Evolutionary conservation across 2,888 invertebrate genomes (phyloP).

Genomic region (Spisula subtruncata): DNA sequence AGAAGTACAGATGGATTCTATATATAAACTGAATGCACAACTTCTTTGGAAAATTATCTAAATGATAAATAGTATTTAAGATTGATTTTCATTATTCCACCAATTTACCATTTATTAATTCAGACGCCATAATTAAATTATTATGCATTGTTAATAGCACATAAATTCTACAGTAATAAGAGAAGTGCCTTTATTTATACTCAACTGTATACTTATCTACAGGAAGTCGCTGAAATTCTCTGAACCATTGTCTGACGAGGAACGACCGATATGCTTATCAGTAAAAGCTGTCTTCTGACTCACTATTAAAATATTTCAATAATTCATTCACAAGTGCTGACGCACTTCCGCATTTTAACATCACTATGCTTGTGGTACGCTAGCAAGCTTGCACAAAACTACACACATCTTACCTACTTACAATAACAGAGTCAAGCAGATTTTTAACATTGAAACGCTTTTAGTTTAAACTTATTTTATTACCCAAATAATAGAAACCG

Average conservation of each 20-base stretch:
- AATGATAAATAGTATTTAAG: no score
- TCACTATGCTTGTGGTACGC: neutral
- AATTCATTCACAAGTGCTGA: neutral
- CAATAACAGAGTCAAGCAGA: neutral
- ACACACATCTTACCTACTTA: neutral
- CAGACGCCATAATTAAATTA: no score
- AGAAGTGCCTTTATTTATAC: neutral
- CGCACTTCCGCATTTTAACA: neutral
- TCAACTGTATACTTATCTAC: neutral
- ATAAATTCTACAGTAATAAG: neutral
- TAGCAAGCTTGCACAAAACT: neutral
- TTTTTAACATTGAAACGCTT: neutral
- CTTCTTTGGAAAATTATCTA: no score
- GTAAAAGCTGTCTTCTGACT: neutral
- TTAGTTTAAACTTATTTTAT: no score
- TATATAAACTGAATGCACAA: no score
- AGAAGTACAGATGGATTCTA: no score
- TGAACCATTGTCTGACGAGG: neutral
- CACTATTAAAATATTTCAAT: neutral
- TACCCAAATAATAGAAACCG: no score
- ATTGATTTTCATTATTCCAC: no score
- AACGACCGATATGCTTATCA: neutral
- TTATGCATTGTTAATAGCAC: neutral
- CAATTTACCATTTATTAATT: no score
- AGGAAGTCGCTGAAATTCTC: neutral